Percentiles rank a stretch among this genome's conserved stretches.
Conservation (phyloP, 2,113 vertebrate species). For the Fukomys damarensis region DNA sequence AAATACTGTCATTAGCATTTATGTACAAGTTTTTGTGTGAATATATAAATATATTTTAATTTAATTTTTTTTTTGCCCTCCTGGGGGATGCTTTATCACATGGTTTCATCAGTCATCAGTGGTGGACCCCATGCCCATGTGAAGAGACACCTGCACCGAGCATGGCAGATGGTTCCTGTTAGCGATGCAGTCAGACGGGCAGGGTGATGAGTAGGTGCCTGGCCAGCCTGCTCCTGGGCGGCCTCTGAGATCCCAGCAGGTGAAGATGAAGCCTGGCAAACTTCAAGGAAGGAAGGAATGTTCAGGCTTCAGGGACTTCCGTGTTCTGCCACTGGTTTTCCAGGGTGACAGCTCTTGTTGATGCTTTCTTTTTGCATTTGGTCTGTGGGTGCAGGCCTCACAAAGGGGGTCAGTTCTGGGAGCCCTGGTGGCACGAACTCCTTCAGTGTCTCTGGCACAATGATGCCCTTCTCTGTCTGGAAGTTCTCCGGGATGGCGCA, state of each 20-base stretch:
- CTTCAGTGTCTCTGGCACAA: conserved; percentile 91
- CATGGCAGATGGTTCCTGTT: background rate
- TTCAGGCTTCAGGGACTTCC: conserved; percentile 91
- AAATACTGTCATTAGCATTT: background rate
- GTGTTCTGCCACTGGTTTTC: conserved; percentile 92
- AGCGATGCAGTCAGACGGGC: conserved; percentile 27
- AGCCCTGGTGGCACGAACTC: conserved; percentile 96
- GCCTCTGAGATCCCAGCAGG: background rate
- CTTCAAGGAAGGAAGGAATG: fast-evolving
- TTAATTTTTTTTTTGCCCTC: background rate
- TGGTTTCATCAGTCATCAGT: conserved; percentile 47
- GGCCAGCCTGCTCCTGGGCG: background rate
- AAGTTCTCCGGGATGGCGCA: conserved; percentile 98
- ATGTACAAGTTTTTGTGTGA: background rate
- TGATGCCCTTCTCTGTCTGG: conserved; percentile 93
- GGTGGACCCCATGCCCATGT: background rate
- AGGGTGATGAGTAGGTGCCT: background rate
- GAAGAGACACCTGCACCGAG: background rate
- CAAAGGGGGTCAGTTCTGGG: conserved; percentile 93
- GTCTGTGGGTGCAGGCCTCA: conserved; percentile 95
- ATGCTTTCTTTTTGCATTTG: conserved; percentile 91
- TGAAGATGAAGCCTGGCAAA: background rate
- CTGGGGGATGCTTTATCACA: conserved; percentile 75
- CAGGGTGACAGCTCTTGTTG: conserved; percentile 82
- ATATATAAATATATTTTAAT: no score